Conservation (phyloP, 2,888 invertebrate species). For the Pomacea canaliculata region DNA sequence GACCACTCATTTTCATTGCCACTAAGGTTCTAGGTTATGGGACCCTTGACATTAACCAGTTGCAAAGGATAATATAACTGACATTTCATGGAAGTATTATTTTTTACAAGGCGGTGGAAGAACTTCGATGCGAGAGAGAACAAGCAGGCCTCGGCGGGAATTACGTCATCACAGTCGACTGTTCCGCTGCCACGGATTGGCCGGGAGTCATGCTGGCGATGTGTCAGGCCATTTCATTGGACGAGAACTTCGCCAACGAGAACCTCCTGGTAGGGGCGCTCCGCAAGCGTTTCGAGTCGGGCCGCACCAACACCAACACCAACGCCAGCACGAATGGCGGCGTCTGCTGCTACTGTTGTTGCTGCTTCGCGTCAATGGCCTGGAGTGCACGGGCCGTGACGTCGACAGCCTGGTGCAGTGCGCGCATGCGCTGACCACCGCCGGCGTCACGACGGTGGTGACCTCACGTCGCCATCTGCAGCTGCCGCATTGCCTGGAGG, state of each 20-base stretch:
- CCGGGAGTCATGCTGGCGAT: constrained; percentile 6
- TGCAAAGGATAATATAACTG: no score
- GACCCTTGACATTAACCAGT: no score
- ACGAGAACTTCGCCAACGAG: constrained; percentile 8
- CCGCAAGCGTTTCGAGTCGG: no score
- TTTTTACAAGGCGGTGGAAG: no score
- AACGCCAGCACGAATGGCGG: background rate
- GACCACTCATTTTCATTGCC: no score
- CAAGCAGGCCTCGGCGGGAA: no score
- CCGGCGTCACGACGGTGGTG: constrained; percentile 11
- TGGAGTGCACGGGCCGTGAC: background rate
- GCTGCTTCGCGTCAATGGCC: constrained; percentile 6
- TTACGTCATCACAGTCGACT: no score
- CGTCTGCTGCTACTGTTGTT: constrained; percentile 3
- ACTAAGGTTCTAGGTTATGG: no score
- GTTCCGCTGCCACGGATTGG: constrained; percentile 14
- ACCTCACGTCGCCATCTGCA: constrained; percentile 17
- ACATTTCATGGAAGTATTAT: no score
- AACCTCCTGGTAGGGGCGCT: constrained; percentile 1
- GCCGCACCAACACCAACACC: background rate
- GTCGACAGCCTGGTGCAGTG: constrained; percentile 2
- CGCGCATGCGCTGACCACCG: constrained; percentile 3
- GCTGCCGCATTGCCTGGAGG: background rate
- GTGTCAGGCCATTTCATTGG: constrained; percentile 16
- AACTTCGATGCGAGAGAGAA: no score